Evolutionary conservation across 2,113 vertebrate genomes (phyloP).

Genomic region (Mirounga angustirostris): DNA sequence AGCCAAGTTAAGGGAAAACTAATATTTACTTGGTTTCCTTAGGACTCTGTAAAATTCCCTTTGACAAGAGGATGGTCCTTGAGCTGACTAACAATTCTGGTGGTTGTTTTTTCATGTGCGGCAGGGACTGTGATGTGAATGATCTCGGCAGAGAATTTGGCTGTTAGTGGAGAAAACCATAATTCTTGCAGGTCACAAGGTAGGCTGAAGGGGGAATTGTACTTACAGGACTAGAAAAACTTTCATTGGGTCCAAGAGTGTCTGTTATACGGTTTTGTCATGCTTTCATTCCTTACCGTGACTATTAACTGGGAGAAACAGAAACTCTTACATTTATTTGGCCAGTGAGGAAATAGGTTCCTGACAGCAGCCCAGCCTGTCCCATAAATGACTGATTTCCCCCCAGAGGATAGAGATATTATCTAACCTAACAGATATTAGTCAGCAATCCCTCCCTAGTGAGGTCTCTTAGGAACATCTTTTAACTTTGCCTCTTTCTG

Average conservation of each 20-base stretch:
- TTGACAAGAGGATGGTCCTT: not conserved
- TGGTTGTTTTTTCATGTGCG: not conserved
- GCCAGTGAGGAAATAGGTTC: not conserved
- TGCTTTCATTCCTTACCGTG: not conserved
- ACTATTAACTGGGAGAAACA: not conserved
- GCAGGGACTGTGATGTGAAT: not conserved
- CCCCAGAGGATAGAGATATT: not conserved
- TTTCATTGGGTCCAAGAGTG: not conserved
- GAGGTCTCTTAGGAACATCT: not conserved
- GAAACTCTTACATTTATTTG: not conserved
- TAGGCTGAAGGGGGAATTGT: not conserved
- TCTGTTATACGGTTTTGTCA: not conserved
- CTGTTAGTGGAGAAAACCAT: not conserved
- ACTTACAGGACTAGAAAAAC: not conserved
- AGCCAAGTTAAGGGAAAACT: not conserved
- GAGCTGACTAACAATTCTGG: not conserved
- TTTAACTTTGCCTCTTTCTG: slow-evolving; percentile 32
- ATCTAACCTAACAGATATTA: slow-evolving; percentile 1
- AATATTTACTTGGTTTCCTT: slow-evolving; percentile 3
- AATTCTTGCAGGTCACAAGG: not conserved
- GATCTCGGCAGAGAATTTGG: not conserved
- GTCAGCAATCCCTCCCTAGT: not conserved
- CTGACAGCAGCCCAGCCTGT: not conserved
- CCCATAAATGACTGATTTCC: not conserved
- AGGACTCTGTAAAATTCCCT: not conserved